These are phyloP conservation scores for Zaprionus inermis DNA, from an alignment of 1,140 invertebrate genomes.

Conservation along the genomic window DNA sequence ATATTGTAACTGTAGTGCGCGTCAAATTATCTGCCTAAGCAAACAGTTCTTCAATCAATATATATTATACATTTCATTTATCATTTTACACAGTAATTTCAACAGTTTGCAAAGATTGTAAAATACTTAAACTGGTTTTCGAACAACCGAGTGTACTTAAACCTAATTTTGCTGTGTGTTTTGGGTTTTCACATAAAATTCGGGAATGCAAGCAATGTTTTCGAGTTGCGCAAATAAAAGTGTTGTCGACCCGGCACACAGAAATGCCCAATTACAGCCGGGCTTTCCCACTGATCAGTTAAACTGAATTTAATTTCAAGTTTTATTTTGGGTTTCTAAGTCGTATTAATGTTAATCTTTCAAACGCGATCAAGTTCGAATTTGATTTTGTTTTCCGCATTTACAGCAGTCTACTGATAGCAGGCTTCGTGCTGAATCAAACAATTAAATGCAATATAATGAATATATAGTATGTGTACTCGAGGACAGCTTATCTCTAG, in stretches of 20 bases:
- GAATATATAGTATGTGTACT: not conserved
- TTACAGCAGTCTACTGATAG: slow-evolving; percentile 12
- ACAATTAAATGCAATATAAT: slow-evolving; percentile 5
- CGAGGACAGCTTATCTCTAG: slow-evolving; percentile 32
- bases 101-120: no score
- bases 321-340: not conserved
- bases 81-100: not conserved
- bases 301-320: not conserved
- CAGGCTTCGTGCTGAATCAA: slow-evolving; percentile 6
- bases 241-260: not conserved
- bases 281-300: not conserved
- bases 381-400: slow-evolving; percentile 7
- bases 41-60: slow-evolving; percentile 1
- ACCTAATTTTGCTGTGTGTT: not conserved
- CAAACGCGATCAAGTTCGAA: not conserved
- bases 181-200: not conserved
- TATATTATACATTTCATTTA: not conserved
- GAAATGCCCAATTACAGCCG: not conserved
- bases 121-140: not conserved
- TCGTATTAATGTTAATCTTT: not conserved
- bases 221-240: not conserved
- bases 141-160: not conserved
- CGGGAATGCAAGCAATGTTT: not conserved
- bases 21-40: not conserved
- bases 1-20: not conserved